Evolutionary conservation across 1,140 invertebrate genomes (phyloP).

Genomic region (Archivesica marissinica): DNA sequence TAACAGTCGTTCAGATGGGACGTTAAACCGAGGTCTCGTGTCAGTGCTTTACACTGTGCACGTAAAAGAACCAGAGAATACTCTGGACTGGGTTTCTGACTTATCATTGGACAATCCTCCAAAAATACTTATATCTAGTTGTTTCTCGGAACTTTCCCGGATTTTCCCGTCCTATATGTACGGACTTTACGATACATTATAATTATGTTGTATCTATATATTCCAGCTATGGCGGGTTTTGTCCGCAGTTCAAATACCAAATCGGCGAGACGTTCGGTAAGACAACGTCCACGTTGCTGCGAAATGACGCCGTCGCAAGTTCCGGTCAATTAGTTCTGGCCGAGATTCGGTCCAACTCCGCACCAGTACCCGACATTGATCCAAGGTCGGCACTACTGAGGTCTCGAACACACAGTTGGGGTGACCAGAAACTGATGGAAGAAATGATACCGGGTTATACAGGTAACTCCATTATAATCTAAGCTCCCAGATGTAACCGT

Average conservation of each 20-base stretch:
- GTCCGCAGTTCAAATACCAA: constrained; percentile 79
- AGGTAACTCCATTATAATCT: constrained; percentile 69
- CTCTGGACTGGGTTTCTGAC: no score
- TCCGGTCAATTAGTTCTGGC: constrained; percentile 75
- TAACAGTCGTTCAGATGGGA: no score
- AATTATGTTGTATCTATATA: not conserved
- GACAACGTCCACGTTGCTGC: constrained; percentile 74
- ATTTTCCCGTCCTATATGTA: not conserved
- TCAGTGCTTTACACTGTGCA: no score
- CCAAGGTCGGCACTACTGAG: constrained; percentile 57
- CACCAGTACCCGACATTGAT: constrained; percentile 34
- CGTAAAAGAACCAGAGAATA: no score
- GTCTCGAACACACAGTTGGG: constrained; percentile 73
- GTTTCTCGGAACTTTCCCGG: no score
- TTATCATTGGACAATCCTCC: no score
- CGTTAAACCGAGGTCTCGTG: no score
- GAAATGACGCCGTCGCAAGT: constrained; percentile 69
- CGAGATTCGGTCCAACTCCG: constrained; percentile 63
- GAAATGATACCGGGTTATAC: constrained; percentile 80
- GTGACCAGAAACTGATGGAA: constrained; percentile 77
- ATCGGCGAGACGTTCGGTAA: constrained; percentile 79
- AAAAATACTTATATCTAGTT: no score
- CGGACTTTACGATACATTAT: not conserved
- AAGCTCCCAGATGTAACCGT: no score
- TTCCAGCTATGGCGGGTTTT: constrained; percentile 78